Evolutionary conservation across 2,113 vertebrate genomes (phyloP), one percentile per base, ranked within the genome.

Genomic region (Corythoichthys intestinalis): DNA sequence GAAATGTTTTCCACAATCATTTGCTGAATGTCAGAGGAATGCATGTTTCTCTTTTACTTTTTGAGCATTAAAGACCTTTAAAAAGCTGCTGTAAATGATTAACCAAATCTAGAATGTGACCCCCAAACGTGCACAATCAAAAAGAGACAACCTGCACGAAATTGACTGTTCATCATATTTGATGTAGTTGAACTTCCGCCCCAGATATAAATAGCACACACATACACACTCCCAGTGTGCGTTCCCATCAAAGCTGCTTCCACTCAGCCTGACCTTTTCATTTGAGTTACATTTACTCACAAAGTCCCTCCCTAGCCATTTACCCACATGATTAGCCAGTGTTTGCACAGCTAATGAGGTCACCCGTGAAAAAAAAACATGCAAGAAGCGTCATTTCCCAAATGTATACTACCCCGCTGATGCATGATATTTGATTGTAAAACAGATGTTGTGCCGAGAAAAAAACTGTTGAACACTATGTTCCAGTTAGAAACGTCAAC

Each of bases 211-310:
- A 56, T 56, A 56, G 53, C 64, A 62, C 60, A 53, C 68, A 61
- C 48, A 57, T 58, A 72, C 37, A 69, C 35, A 48, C 39, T 10
- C 56, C 66, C 73, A 63, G 78, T 65, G 65, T 84, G 84, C 62
- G 75, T 72, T 86, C 78, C 78, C 79, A 87, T 88, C 86, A 88
- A 88, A 87, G 85, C 79, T 50, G 56, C 73, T 57, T 70, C 82
- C 74, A 75, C 78, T 71, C 60, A 59, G 67, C 13, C 71, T 86
- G 88, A 86, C 84, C 83, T 88, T 88, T 86, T 80, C 63, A 70
- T 80, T 80, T 82, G 66, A 72, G 67, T 74, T 67, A 56, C 63
- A 41, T 70, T 74, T 61, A 47, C 47, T 79, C 70, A 38, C 66
- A 68, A 71, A 58, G 66, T 60, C 64, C 64, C 46, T 73, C 60